Percentiles rank a stretch among this genome's conserved stretches.
These are phyloP conservation scores for Escarpia spicata DNA, from an alignment of 2,888 invertebrate genomes.

Conservation along the genomic window DNA sequence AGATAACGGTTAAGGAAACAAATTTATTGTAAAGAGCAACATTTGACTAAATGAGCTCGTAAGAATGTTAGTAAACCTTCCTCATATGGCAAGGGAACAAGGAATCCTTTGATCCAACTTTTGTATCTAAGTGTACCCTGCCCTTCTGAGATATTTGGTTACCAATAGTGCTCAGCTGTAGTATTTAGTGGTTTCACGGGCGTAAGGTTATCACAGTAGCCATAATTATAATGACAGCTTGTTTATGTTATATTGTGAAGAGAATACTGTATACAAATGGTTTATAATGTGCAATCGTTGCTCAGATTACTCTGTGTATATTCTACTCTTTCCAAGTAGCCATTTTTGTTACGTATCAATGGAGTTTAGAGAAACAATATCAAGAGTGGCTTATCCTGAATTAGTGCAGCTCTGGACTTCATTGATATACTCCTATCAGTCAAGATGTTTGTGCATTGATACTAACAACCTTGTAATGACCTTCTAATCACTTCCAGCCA, in stretches of 20 bases:
- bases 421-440: neutral
- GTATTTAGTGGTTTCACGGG: neutral
- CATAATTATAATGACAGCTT: neutral
- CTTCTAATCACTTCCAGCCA: neutral
- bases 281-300: neutral
- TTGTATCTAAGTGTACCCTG: no score
- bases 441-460: neutral
- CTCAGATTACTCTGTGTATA: neutral
- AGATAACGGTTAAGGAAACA: no score
- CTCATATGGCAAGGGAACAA: no score
- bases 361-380: neutral
- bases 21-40: no score
- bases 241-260: neutral
- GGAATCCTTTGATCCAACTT: no score
- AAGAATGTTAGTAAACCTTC: no score
- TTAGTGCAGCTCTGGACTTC: neutral
- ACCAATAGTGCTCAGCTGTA: neutral
- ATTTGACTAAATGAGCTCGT: no score
- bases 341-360: neutral
- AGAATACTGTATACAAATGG: neutral
- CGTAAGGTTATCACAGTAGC: neutral
- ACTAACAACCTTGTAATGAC: conserved; percentile 11
- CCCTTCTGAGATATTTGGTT: neutral
- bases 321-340: neutral
- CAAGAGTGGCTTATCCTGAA: conserved; percentile 16